Evolutionary conservation across 2,797 vertebrate species (phyloP).

Genomic region (Chrosomus eos): DNA sequence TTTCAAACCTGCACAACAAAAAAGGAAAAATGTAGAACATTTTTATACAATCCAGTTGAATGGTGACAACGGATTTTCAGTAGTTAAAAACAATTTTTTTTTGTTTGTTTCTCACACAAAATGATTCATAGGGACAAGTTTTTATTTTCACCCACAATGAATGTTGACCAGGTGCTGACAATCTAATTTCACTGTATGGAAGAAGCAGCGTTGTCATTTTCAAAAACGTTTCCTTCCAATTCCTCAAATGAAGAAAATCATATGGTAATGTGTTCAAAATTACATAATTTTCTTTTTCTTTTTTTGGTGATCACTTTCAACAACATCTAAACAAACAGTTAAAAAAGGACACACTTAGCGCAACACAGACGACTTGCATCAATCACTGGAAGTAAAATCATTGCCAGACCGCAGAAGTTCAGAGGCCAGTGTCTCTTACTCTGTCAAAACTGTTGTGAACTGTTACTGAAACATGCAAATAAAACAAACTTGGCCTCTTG

Average conservation of each 20-base stretch:
- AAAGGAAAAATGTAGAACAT: background rate
- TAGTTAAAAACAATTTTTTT: background rate
- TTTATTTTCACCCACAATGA: background rate
- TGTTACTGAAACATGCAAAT: constrained; percentile 36
- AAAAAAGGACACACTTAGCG: constrained; percentile 29
- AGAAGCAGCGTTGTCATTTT: background rate
- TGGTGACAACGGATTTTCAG: background rate
- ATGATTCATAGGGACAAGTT: too few relatives aligned
- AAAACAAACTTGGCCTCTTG: constrained; percentile 17
- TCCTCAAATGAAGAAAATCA: background rate
- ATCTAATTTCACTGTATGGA: background rate
- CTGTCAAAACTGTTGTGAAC: constrained; percentile 15
- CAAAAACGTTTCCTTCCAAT: background rate
- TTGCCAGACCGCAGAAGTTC: constrained; percentile 18
- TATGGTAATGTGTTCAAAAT: background rate
- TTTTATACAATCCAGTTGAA: background rate
- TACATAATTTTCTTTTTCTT: background rate
- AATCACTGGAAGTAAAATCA: constrained; percentile 41
- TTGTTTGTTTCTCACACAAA: too few relatives aligned
- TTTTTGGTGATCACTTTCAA: background rate
- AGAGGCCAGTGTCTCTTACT: constrained; percentile 14
- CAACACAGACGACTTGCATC: constrained; percentile 22
- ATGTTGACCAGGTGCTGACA: background rate
- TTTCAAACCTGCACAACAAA: background rate
- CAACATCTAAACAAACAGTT: constrained; percentile 6